These are phyloP conservation scores for Tachysurus fulvidraco DNA, from an alignment of 2,113 vertebrate species.

Conservation along the genomic window DNA sequence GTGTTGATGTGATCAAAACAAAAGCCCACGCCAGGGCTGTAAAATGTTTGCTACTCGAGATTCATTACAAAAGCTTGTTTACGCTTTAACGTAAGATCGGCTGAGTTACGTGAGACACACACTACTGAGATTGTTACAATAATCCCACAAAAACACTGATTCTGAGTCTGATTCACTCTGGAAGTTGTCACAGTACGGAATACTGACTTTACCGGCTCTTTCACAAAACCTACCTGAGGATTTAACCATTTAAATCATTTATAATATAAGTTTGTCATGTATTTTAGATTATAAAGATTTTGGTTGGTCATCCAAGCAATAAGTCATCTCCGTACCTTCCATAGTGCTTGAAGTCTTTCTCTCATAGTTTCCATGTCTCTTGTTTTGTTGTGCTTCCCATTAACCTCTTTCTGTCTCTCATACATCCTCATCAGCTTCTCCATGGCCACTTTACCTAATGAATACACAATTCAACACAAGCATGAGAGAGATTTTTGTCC, in stretches of 20 bases:
- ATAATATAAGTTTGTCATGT: not conserved
- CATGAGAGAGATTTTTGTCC: not conserved
- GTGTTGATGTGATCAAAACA: not conserved
- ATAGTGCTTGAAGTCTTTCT: conserved; percentile 78
- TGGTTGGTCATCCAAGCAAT: not conserved
- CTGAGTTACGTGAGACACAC: no score
- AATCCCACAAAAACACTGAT: no score
- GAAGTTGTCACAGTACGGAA: not conserved
- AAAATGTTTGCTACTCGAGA: no score
- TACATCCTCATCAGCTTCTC: conserved; percentile 79
- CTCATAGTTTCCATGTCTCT: conserved; percentile 72
- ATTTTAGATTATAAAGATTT: not conserved
- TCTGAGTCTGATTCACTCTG: not conserved
- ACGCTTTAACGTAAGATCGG: no score
- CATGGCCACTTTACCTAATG: conserved; percentile 84
- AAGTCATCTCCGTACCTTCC: conserved; percentile 81
- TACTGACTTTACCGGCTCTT: not conserved
- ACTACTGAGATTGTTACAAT: no score
- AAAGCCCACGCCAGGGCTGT: not conserved
- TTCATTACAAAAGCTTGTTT: no score
- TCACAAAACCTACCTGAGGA: not conserved
- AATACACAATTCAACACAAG: not conserved
- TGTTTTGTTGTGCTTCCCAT: conserved; percentile 56
- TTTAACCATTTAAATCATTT: not conserved
- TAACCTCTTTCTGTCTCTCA: conserved; percentile 66